A percentile compares a stretch with the other conserved stretches of the same genome.
phyloP scores from a whole-genome alignment of 2,797 vertebrate species.

The Danio choprae region DNA sequence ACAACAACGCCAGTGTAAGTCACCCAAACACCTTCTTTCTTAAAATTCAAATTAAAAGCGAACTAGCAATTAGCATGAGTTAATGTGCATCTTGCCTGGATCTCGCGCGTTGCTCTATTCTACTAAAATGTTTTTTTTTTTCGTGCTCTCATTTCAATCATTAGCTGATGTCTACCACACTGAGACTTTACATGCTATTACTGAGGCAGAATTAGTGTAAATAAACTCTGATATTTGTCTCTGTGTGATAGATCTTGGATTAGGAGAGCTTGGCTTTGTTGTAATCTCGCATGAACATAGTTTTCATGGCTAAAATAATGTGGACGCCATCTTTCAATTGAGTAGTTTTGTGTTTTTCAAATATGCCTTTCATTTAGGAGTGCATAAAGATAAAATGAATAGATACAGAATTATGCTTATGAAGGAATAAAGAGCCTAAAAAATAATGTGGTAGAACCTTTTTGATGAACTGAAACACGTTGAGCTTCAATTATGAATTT shows the following conservation, averaged over 20 bases:
- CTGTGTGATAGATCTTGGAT: conserved; percentile 70
- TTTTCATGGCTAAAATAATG: conserved; percentile 20
- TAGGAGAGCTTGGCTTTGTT: conserved; percentile 50
- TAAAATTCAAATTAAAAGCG: background rate
- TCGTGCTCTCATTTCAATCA: conserved; percentile 44
- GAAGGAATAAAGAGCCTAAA: background rate
- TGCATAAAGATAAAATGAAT: background rate
- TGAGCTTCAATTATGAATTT: background rate
- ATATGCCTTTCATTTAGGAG: background rate
- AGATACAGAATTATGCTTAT: background rate
- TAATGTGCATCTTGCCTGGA: conserved; percentile 57
- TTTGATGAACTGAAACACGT: background rate
- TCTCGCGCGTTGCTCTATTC: conserved; percentile 10
- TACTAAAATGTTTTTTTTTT: conserved; percentile 37
- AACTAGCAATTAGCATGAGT: conserved; percentile 9
- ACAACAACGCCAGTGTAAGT: conserved; percentile 88
- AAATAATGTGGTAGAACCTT: background rate
- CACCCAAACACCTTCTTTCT: background rate
- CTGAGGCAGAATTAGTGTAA: background rate
- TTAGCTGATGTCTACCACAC: conserved; percentile 69
- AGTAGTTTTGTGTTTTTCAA: conserved; percentile 7
- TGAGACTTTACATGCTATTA: conserved; percentile 51
- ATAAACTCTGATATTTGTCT: conserved; percentile 23
- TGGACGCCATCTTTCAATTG: background rate
- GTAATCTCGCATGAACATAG: background rate